Evolutionary conservation across 2,888 invertebrate genomes (phyloP), one percentile per base, ranked within the genome.

Genomic region (Lomographa bimaculata): DNA sequence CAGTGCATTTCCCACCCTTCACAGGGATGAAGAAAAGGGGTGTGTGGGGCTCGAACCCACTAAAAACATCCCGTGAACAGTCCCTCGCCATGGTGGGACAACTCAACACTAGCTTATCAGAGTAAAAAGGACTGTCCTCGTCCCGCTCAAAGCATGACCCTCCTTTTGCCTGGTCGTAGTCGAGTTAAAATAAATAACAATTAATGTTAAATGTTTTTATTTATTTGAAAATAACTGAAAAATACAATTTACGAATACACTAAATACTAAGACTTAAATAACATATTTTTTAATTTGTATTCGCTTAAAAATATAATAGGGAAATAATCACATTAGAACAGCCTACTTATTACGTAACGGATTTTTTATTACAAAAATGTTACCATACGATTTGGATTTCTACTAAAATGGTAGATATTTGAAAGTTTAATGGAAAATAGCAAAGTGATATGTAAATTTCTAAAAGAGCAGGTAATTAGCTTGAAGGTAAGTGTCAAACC

Each of bases 181-280:
- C n/a, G n/a, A n/a, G n/a, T n/a, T 11, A 17, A 41, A 18, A 30
- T 5, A 9, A 17, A 39, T 30, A 7, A 5, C 5, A 7, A n/a
- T 10, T 24, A 6, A 29, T 9, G 10, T 30, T 37, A 36, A 7
- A 27, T 11, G 7, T 27, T 44, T 26, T 17, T 35, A 39, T 68
- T 65, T 68, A 69, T 64, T 71, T 60, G 51, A 56, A 65, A 63
- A 63, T 64, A 64, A 64, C 46, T 60, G 55, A 60, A 64, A 58
- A 51, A 43, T 51, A 58, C 52, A 50, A 51, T 44, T 46, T 54
- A 59, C 43, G 37, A 53, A 39, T 52, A 51, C 47, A 46, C 45
- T 45, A 53, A 53, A 37, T 14, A 17, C 11, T 50, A 52, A 52
- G 14, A 54, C 41, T 51, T 50, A 49, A 43, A 54, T 38, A 42